These are phyloP conservation scores for Pipra filicauda DNA, from an alignment of 2,113 vertebrate species.

Conservation along the genomic window DNA sequence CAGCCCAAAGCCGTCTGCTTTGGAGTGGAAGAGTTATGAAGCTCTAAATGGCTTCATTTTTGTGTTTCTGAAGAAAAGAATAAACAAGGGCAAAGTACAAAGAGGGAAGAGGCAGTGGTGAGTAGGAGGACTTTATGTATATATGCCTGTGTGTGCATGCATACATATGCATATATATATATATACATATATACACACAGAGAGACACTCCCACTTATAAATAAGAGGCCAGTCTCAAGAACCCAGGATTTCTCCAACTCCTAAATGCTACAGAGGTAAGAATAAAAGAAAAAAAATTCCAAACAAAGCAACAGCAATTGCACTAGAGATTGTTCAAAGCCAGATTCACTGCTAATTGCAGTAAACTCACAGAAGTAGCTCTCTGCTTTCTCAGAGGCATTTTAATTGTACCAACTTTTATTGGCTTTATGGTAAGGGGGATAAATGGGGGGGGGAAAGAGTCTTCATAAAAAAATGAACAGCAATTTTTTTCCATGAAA, in stretches of 20 bases:
- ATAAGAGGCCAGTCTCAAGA: neutral
- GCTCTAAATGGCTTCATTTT: constrained; percentile 16
- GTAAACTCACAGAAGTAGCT: neutral
- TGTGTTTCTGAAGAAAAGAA: neutral
- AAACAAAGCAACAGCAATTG: neutral
- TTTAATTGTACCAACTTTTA: neutral
- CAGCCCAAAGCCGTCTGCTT: constrained; percentile 38
- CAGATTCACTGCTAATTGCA: neutral
- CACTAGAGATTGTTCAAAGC: neutral
- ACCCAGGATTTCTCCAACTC: neutral
- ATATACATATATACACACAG: neutral
- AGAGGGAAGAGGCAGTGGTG: neutral
- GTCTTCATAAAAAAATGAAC: neutral
- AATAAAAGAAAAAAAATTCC: neutral
- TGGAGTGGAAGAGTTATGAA: neutral
- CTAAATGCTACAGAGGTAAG: neutral
- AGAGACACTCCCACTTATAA: neutral
- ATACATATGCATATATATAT: neutral
- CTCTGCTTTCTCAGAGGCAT: neutral
- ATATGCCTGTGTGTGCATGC: neutral
- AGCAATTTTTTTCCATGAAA: neutral
- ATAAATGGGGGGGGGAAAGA: accelerated
- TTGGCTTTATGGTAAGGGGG: neutral
- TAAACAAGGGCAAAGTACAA: constrained; percentile 29
- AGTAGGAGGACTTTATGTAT: neutral